Evolutionary conservation across 53 echinoderm and acorn worm species (phyloP).

Genomic region (Holothuria scabra): DNA sequence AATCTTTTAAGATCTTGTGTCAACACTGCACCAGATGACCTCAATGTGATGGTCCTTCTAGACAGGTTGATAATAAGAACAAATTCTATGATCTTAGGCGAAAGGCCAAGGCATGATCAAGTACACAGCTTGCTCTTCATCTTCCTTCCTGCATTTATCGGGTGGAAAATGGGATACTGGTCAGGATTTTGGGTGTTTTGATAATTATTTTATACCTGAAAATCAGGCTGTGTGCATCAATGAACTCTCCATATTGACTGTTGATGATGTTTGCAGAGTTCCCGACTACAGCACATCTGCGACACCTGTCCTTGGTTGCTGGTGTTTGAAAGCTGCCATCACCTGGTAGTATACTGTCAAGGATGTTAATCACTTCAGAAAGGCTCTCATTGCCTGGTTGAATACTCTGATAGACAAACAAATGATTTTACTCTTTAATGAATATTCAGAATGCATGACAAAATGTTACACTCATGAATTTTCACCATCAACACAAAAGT

Average conservation of each 20-base stretch:
- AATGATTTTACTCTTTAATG: neutral
- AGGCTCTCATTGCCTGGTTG: constrained; percentile 20
- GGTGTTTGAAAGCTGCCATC: neutral
- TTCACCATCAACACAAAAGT: too few species aligned
- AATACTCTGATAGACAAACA: neutral
- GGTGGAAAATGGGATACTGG: too few species aligned
- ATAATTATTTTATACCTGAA: constrained; percentile 20
- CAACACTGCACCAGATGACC: too few species aligned
- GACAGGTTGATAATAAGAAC: too few species aligned
- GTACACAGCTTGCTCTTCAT: too few species aligned
- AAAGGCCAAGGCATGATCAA: too few species aligned
- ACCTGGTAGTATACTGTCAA: neutral
- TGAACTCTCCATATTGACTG: constrained; percentile 35
- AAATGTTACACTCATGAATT: neutral
- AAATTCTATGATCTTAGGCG: too few species aligned
- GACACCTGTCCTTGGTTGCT: neutral
- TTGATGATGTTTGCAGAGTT: constrained; percentile 50
- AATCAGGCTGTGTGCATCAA: constrained; percentile 45
- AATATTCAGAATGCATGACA: neutral
- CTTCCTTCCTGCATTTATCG: too few species aligned
- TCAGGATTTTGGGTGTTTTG: too few species aligned
- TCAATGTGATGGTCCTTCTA: too few species aligned
- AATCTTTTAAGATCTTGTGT: too few species aligned
- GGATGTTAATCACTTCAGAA: neutral
- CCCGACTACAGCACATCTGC: constrained; percentile 47